Evolutionary conservation across 2,113 vertebrate genomes (phyloP).

Genomic region (Chrysemys picta): DNA sequence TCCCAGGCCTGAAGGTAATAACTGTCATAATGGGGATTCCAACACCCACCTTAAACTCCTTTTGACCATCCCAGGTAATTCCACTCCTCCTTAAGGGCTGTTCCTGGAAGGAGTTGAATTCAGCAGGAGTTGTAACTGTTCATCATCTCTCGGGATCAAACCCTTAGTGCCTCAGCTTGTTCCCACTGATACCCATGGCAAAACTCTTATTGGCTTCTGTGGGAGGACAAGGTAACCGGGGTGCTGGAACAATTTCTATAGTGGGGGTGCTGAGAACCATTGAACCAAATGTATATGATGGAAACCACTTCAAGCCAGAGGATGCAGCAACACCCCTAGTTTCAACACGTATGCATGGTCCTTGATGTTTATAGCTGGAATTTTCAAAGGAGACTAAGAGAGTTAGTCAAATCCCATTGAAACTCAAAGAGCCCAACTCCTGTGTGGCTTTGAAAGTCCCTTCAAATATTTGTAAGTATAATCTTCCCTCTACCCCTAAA

Average conservation of each 20-base stretch:
- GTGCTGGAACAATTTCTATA: no score
- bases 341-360: neutral
- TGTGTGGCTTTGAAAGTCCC: constrained; percentile 41
- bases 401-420: constrained; percentile 31
- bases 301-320: no score
- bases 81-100: neutral
- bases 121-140: neutral
- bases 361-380: constrained; percentile 16
- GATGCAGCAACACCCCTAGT: no score
- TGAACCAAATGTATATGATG: no score
- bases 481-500: constrained; percentile 5
- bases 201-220: neutral
- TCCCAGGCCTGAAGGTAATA: neutral
- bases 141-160: neutral
- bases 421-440: constrained; percentile 43
- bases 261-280: no score
- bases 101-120: neutral
- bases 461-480: constrained; percentile 19
- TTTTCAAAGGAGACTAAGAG: constrained; percentile 41
- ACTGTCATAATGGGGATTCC: neutral
- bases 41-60: neutral
- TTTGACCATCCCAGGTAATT: neutral
- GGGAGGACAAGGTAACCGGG: neutral
- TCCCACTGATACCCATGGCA: neutral
- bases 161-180: constrained; percentile 25